Evolutionary conservation across 2,888 invertebrate genomes (phyloP).

Genomic region (Euzophera pinguis): DNA sequence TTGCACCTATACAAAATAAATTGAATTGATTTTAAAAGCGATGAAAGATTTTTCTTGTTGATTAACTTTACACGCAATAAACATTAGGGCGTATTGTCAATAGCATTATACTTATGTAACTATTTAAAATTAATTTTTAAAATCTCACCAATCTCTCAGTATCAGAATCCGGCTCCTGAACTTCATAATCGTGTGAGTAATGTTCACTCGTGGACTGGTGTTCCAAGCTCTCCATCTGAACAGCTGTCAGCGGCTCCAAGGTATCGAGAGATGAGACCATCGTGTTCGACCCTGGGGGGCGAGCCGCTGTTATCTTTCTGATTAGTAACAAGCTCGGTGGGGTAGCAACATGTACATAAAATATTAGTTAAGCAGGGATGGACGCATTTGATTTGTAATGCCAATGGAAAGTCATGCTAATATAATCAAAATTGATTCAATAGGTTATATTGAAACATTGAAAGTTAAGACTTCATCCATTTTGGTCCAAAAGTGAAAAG

Average conservation of each 20-base stretch:
- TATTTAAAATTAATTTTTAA: neutral
- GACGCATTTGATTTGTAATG: conserved; percentile 26
- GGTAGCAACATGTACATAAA: conserved; percentile 39
- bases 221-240: conserved; percentile 71
- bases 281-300: conserved; percentile 86
- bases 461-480: too few species aligned
- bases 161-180: conserved; percentile 73
- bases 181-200: conserved; percentile 66
- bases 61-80: too few species aligned
- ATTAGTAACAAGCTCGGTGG: conserved; percentile 73
- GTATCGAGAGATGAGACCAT: conserved; percentile 89
- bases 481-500: too few species aligned
- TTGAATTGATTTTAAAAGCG: too few species aligned
- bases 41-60: too few species aligned
- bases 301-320: conserved; percentile 75
- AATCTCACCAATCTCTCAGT: conserved; percentile 67
- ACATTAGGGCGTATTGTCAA: too few species aligned
- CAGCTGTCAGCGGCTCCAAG: conserved; percentile 79
- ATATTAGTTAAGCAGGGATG: conserved; percentile 34
- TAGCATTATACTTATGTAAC: too few species aligned
- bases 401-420: neutral
- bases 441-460: too few species aligned
- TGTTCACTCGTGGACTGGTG: conserved; percentile 72
- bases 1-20: too few species aligned
- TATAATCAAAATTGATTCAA: too few species aligned